Base-by-base conservation (phyloP, 2,888 invertebrate genomes). In the Eurytoma californica region DNA sequence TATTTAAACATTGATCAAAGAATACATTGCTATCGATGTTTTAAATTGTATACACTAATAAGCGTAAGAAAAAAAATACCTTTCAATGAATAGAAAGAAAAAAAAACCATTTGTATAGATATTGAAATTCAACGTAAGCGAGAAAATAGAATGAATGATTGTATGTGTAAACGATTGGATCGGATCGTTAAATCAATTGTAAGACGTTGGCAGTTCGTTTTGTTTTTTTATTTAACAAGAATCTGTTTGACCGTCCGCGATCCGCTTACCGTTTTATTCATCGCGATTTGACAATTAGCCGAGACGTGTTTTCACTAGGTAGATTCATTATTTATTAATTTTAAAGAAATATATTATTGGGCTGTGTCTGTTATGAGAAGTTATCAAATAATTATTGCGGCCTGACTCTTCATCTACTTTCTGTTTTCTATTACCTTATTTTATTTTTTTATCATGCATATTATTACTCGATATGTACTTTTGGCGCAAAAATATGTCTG, bases 301-400 rank as follows among this genome's bases (percentile, higher is more conserved):
- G 49, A 53, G 20, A 57, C 51, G 58, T 58, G 63, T 76, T 76
- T 68, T 55, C 63, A n/a, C 63, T 63, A 65, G 18, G 47, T 53
- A 76, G 72, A 68, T 76, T 76, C 72, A 76, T 76, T 72, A 76
- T 80, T 80, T 68, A 76, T 76, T 77, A 70, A 72, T 72, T 77
- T 60, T 74, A 72, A 68, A 77, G 7, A 63, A 72, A 57, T 73
- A 70, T 58, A 69, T 60, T 60, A 74, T 74, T 79, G 66, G 74
- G 74, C 74, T 79, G 74, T 79, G 70, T 74, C 57, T 66, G 49
- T 74, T 74, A 60, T 74, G 53, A 74, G 70, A 70, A 74, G 53
- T 65, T 69, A 68, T 73, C 57, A 28, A 72, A 67, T 72, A 78
- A 69, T 58, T 39, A 53, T 61, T 73, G 63, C 69, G 73, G 68